These are phyloP conservation scores for Stichopus chloronotus DNA, from an alignment of 35 echinoderm and acorn worm genomes.

Conservation along the genomic window DNA sequence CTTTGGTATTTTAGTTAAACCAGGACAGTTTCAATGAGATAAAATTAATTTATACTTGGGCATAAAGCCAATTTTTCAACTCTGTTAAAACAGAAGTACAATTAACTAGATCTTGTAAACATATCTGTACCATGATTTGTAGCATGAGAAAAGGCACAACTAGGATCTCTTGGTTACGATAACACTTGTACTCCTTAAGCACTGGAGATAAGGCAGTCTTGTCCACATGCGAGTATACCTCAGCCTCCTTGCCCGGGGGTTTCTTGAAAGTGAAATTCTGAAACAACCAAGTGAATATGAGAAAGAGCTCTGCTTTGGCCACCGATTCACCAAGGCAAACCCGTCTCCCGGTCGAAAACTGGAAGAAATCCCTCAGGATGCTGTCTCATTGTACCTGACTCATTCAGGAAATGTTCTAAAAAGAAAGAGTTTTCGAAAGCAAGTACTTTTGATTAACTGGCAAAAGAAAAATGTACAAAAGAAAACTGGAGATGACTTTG, in stretches of 20 bases:
- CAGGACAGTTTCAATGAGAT: too few relatives aligned
- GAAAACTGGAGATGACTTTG: too few relatives aligned
- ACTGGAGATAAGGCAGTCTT: neutral
- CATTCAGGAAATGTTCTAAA: slow-evolving; percentile 79
- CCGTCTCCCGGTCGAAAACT: slow-evolving; percentile 71
- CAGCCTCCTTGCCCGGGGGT: slow-evolving; percentile 51
- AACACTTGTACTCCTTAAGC: slow-evolving; percentile 28
- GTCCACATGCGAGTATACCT: slow-evolving; percentile 14
- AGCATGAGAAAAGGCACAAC: neutral
- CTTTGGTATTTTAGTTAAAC: too few relatives aligned
- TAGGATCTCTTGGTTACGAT: slow-evolving; percentile 29
- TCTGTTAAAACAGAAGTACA: too few relatives aligned
- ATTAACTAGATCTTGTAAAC: too few relatives aligned
- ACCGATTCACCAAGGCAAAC: slow-evolving; percentile 73
- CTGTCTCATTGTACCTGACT: slow-evolving; percentile 15
- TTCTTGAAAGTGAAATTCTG: slow-evolving; percentile 65
- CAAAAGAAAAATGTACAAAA: too few relatives aligned
- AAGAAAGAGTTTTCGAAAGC: neutral
- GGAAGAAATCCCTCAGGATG: slow-evolving; percentile 64
- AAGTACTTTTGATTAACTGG: too few relatives aligned
- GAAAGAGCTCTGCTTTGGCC: slow-evolving; percentile 79
- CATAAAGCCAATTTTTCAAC: too few relatives aligned
- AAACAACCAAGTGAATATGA: slow-evolving; percentile 72
- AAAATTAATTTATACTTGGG: too few relatives aligned
- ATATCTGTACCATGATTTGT: too few relatives aligned